Percentiles rank a stretch among this genome's conserved stretches.
Conservation (phyloP, 2,113 vertebrate species). For the Oreocharis arfaki region DNA sequence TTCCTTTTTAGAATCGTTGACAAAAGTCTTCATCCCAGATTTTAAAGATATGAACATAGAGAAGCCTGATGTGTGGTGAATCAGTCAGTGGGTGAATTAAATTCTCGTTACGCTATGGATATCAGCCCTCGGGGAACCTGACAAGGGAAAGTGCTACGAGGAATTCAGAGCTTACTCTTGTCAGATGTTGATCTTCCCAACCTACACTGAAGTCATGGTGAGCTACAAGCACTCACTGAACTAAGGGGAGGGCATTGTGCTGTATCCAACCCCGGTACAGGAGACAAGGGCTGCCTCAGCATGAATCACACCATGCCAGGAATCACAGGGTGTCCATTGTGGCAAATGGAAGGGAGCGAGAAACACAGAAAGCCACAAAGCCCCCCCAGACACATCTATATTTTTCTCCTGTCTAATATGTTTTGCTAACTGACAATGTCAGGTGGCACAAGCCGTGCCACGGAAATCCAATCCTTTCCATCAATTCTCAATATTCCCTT, state of each 20-base stretch:
- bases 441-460: neutral
- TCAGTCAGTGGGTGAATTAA: neutral
- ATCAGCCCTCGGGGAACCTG: neutral
- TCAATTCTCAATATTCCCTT: neutral
- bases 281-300: rapidly evolving
- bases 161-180: neutral
- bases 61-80: neutral
- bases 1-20: neutral
- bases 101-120: neutral
- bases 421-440: neutral
- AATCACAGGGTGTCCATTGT: rapidly evolving
- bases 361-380: neutral
- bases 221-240: neutral
- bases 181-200: neutral
- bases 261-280: neutral
- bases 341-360: neutral
- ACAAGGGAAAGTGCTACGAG: neutral
- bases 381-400: neutral
- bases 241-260: neutral
- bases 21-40: neutral
- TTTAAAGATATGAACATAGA: neutral
- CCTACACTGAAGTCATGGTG: neutral
- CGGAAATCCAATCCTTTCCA: neutral
- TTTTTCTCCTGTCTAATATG: neutral
- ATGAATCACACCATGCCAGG: neutral